phyloP scores from a whole-genome alignment of 2,113 vertebrate genomes.

The Lonchura striata region DNA sequence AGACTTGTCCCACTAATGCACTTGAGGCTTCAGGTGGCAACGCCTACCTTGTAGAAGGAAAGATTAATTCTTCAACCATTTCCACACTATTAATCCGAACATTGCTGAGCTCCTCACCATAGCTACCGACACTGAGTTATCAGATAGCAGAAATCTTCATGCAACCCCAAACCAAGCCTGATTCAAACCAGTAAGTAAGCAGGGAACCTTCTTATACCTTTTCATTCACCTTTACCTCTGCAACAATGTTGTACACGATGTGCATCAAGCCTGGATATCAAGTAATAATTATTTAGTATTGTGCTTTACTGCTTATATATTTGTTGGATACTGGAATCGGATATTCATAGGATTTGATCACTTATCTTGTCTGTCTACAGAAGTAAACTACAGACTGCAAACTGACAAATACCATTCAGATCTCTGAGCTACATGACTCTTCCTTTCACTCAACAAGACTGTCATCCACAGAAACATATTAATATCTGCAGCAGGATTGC shows the following conservation, averaged over 20 bases:
- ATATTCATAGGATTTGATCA: not conserved
- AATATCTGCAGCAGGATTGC: not conserved
- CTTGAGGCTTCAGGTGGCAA: not conserved
- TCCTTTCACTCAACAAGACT: not conserved
- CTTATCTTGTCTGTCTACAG: not conserved
- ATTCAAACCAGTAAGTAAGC: not conserved
- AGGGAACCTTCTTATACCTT: not conserved
- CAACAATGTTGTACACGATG: not conserved
- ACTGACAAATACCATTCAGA: not conserved
- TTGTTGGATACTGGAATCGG: not conserved
- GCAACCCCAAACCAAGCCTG: not conserved
- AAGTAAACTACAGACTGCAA: not conserved
- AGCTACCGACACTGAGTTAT: not conserved
- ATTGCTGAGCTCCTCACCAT: not conserved
- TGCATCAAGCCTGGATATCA: not conserved
- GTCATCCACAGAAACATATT: not conserved
- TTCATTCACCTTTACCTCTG: not conserved
- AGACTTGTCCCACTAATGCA: not conserved
- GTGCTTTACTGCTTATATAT: not conserved
- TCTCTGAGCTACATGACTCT: not conserved
- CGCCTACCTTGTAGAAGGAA: not conserved
- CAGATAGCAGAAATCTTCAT: not conserved
- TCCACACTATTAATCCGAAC: not conserved
- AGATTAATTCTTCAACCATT: not conserved
- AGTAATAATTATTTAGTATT: not conserved